Evolutionary conservation across 2,888 invertebrate genomes (phyloP), one percentile per base, ranked within the genome.

Genomic region (Polydrusus tereticollis): DNA sequence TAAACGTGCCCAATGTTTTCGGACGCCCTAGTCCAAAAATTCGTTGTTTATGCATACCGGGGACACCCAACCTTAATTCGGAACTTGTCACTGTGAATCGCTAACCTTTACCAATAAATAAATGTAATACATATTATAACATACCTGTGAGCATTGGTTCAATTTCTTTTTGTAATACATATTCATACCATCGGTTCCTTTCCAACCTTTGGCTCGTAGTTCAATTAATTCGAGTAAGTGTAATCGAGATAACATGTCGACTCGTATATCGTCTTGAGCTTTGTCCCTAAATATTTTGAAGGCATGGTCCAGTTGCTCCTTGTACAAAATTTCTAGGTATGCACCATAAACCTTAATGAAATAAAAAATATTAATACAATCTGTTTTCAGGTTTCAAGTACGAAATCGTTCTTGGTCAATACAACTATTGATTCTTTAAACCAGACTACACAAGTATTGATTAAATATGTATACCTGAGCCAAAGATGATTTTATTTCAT

Each of bases 161-260:
- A 83, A 78, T 76, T 85, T 86, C 75, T 90, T 91, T 84, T 90
- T 90, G 84, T 96, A 96, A 86, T 96, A 96, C 81, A 92, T 91
- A 86, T 91, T 92, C 88, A 94, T 92, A 80, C 93, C 92, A 85
- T 94, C 94, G 78, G 91, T 92, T 75, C 93, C 92, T 83, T 93
- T 92, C 97, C 97, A 97, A 83, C 93, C 92, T 86, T 94, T 94
- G 75, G 97, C 97, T 84, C 97, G 90, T 83, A 97, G 88, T 87
- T 98, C 97, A 81, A 98, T 95, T 76, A 97, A 88, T 88, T 97
- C 96, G 84, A 98, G 91, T 82, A 97, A 89, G 86, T 94, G 93
- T 83, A 95, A 90, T 86, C 96, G 90, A 81, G 94, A 94, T 86
- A 93, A 91, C 84, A 93, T 90, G 84, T 95, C 95, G 81, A 97